A percentile compares a stretch with the other conserved stretches of the same genome.
phyloP scores from a whole-genome alignment of 2,797 vertebrate genomes.

The Synaphobranchus kaupii region DNA sequence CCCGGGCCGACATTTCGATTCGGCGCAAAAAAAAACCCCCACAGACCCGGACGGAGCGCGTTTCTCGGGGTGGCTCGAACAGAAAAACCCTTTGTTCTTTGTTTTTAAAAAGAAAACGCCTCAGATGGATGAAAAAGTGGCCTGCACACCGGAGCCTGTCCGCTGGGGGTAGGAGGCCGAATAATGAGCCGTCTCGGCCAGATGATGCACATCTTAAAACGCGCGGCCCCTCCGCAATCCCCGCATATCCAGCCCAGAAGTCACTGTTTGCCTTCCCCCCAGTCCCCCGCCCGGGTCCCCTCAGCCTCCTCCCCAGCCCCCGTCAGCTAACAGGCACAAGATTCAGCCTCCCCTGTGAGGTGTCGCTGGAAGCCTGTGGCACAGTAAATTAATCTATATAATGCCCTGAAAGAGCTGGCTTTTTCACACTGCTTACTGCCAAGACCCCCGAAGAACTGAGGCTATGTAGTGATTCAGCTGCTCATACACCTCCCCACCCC shows the following conservation, averaged over 20 bases:
- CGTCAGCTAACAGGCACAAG: slow-evolving; percentile 52
- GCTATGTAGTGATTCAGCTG: slow-evolving; percentile 76
- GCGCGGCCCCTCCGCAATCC: slow-evolving; percentile 57
- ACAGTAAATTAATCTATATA: slow-evolving; percentile 82
- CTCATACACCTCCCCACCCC: slow-evolving; percentile 48
- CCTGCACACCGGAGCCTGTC: slow-evolving; percentile 30
- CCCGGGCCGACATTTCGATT: not conserved
- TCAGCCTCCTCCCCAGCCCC: slow-evolving; percentile 46
- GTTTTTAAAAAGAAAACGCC: slow-evolving; percentile 21
- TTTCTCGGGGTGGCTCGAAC: not conserved
- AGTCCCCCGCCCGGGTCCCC: slow-evolving; percentile 56
- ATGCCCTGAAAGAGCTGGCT: slow-evolving; percentile 79
- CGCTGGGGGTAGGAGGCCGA: slow-evolving; percentile 41
- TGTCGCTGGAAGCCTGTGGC: slow-evolving; percentile 67
- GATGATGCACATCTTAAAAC: slow-evolving; percentile 56
- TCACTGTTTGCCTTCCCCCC: slow-evolving; percentile 58
- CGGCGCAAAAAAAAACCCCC: not conserved
- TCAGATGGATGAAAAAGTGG: slow-evolving; percentile 36
- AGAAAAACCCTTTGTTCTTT: slow-evolving; percentile 42
- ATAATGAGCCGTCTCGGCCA: slow-evolving; percentile 55
- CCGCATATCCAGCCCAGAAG: slow-evolving; percentile 61
- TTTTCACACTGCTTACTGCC: slow-evolving; percentile 79
- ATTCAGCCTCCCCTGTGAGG: slow-evolving; percentile 68
- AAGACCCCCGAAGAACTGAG: slow-evolving; percentile 73
- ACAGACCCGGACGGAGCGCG: not conserved